Evolutionary conservation across 2,797 vertebrate species (phyloP), one percentile per base, ranked within the genome.

Genomic region (Mycteria americana): DNA sequence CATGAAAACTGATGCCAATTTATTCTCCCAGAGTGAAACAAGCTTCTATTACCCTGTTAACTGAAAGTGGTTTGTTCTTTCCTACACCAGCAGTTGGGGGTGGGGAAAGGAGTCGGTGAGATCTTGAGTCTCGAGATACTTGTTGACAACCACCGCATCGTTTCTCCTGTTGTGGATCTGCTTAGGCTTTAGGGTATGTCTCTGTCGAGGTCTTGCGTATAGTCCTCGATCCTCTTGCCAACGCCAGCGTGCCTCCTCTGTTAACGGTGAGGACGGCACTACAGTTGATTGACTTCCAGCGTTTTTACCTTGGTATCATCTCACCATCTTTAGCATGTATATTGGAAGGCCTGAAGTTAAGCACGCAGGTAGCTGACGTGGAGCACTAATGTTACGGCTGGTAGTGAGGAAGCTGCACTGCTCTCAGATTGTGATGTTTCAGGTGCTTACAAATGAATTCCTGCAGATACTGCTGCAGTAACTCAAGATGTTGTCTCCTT

Each of bases 121-220:
- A 24, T 28, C 64, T 46, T 37, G 31, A 70, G 63, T 70, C 67
- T 73, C 0, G 0, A 68, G 21, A 27, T 43, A 3, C 11, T 41
- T 59, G 30, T 5, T 83, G 92, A 35, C n/a, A 80, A 3, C 30
- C 46, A 17, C 8, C 2, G 2, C 1, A 2, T 43, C 0, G 0
- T 39, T 85, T 57, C 43, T 88, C 18, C 37, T 73, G 25, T 6
- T 39, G 25, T 37, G 70, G 46, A 19, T n/a, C 57, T 77, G 16
- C 57, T 76, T 12, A 60, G 31, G 24, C 79, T 74, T 76, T 51
- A 33, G 56, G n/a, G 37, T 11, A 13, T 43, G 30, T 25, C 30
- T 33, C 9, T 67, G 33, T 57, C 0, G 2, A 35, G 41, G 5
- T 87, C 33, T 78, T 15, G 0, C 7, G 0, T 27, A 0, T 5